A percentile compares a stretch with the other conserved stretches of the same genome.
These are phyloP conservation scores for Leucoraja ocellata DNA, from an alignment of 2,797 vertebrate species.

Conservation along the genomic window DNA sequence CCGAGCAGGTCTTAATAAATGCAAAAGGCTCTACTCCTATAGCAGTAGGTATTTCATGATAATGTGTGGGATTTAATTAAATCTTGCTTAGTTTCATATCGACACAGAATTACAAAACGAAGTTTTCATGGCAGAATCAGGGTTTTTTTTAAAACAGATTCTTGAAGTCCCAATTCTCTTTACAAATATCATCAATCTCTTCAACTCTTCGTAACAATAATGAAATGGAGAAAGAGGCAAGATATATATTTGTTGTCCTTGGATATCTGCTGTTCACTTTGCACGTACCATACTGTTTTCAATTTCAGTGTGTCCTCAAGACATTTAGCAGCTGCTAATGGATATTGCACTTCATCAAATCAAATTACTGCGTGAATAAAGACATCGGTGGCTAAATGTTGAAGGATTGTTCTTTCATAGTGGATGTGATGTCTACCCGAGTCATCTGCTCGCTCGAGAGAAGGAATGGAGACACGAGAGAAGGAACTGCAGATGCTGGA, in stretches of 20 bases:
- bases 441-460: not conserved
- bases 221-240: not conserved
- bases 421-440: not conserved
- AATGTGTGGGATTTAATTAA: not conserved
- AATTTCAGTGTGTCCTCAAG: not conserved
- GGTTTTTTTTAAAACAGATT: not conserved
- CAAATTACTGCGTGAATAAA: not conserved
- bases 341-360: not conserved
- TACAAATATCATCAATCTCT: not conserved
- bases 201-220: not conserved
- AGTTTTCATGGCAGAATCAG: slow-evolving; percentile 2
- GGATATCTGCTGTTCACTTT: not conserved
- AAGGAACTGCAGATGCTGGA: too few species aligned
- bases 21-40: not conserved
- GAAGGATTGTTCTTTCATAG: not conserved
- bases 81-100: not conserved
- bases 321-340: not conserved
- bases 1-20: not conserved
- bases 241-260: slow-evolving; percentile 6
- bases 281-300: not conserved
- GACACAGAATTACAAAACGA: not conserved
- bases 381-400: not conserved
- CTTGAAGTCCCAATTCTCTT: not conserved
- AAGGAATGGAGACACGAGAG: not conserved
- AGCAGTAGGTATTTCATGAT: not conserved